Conservation (phyloP, 2,113 vertebrate species). For the Cariama cristata region DNA sequence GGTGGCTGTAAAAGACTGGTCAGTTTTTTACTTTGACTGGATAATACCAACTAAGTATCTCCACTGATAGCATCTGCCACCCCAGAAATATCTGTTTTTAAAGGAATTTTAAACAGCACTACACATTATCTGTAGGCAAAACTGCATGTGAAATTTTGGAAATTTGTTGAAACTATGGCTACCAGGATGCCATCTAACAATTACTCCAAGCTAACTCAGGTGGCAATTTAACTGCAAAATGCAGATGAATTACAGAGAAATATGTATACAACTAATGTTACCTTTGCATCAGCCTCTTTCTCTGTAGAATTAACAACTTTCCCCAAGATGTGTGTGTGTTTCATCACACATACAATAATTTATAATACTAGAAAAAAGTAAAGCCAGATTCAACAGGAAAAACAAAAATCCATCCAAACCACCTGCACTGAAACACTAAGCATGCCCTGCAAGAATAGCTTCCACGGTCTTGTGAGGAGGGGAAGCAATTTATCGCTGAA, state of each 20-base stretch:
- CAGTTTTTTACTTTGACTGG: neutral
- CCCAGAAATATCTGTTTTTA: conserved; percentile 12
- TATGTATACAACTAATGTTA: neutral
- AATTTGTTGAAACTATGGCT: neutral
- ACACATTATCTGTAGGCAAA: neutral
- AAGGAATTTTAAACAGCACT: neutral
- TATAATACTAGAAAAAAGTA: neutral
- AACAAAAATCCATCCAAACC: neutral
- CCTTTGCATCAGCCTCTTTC: neutral
- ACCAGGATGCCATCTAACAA: neutral
- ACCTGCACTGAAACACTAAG: neutral
- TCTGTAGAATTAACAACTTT: neutral
- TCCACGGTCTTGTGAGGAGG: neutral
- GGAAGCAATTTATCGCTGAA: neutral
- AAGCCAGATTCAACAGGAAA: conserved; percentile 13
- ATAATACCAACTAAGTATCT: neutral
- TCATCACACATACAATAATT: neutral
- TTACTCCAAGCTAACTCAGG: neutral
- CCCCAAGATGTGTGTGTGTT: neutral
- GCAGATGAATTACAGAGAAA: neutral
- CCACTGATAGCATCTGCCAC: neutral
- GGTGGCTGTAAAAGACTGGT: neutral
- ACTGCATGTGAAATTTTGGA: neutral
- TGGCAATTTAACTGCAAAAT: neutral
- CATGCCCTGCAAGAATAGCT: neutral